Conservation (phyloP, 2,888 invertebrate species). For the Tinea trinotella region DNA sequence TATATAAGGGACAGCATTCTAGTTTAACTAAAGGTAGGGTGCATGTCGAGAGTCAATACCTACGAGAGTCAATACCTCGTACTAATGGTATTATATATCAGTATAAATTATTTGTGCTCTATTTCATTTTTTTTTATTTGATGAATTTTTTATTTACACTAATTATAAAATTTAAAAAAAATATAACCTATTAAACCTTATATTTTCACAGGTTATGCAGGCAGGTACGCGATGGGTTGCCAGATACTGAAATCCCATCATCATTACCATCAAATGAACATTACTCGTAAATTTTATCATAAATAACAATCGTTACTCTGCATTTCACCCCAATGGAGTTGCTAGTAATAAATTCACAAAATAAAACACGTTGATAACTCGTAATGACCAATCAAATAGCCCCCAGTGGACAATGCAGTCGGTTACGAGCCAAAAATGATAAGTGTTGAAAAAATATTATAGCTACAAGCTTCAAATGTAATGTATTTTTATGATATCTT, state of each 20-base stretch:
- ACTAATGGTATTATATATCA: no score
- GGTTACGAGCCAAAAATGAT: slow-evolving; percentile 10
- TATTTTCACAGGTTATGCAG: background rate
- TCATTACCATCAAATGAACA: slow-evolving; percentile 1
- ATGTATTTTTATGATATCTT: background rate
- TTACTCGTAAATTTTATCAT: slow-evolving; percentile 7
- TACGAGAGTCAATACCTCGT: no score
- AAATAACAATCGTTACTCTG: background rate
- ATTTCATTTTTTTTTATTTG: no score
- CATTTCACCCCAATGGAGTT: slow-evolving; percentile 8
- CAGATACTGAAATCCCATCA: background rate
- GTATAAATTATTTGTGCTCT: no score
- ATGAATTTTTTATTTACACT: no score
- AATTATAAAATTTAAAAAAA: no score
- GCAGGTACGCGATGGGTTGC: background rate
- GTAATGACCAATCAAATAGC: slow-evolving; percentile 40
- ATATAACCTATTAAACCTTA: background rate
- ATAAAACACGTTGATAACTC: slow-evolving; percentile 18
- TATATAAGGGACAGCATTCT: no score
- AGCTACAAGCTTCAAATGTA: background rate
- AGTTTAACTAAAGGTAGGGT: no score
- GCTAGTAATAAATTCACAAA: background rate
- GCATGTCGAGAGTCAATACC: no score
- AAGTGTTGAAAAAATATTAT: background rate
- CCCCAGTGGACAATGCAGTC: slow-evolving; percentile 34